Percentiles rank a stretch among this genome's conserved stretches.
phyloP scores from a whole-genome alignment of 2,797 vertebrate genomes.

The Furcifer pardalis region DNA sequence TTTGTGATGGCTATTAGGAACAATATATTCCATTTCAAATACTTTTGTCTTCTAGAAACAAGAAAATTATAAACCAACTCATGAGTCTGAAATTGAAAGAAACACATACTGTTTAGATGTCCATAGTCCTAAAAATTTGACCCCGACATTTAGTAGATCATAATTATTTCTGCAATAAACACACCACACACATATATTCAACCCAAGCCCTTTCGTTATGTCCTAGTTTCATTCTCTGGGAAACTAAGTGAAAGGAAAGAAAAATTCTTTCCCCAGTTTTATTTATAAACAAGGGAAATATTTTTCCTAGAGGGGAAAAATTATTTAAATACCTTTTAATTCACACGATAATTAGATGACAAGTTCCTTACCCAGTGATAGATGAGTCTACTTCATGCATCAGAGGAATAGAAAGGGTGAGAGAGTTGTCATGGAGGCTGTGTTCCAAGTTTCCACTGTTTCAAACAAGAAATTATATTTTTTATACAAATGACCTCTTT shows the following conservation, averaged over 20 bases:
- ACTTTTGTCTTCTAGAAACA: background rate
- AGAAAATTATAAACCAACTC: slow-evolving; percentile 35
- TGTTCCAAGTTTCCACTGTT: slow-evolving; percentile 90
- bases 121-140: slow-evolving; percentile 52
- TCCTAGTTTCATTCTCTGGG: slow-evolving; percentile 47
- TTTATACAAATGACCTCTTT: background rate
- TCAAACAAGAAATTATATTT: slow-evolving; percentile 43
- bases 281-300: slow-evolving; percentile 36
- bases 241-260: slow-evolving; percentile 35
- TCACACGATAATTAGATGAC: slow-evolving; percentile 32
- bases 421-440: slow-evolving; percentile 85
- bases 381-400: slow-evolving; percentile 94
- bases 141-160: slow-evolving; percentile 38
- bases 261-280: slow-evolving; percentile 14
- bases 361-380: slow-evolving; percentile 86
- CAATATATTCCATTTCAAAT: background rate
- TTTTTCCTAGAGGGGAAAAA: slow-evolving; percentile 22
- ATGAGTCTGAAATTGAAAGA: slow-evolving; percentile 42
- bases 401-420: slow-evolving; percentile 86
- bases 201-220: slow-evolving; percentile 38
- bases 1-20: background rate
- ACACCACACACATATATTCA: slow-evolving; percentile 8
- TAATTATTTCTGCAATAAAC: slow-evolving; percentile 13
- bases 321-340: slow-evolving; percentile 29
- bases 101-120: slow-evolving; percentile 34